Evolutionary conservation across 2,888 invertebrate species (phyloP).

Genomic region (Autographa gamma): DNA sequence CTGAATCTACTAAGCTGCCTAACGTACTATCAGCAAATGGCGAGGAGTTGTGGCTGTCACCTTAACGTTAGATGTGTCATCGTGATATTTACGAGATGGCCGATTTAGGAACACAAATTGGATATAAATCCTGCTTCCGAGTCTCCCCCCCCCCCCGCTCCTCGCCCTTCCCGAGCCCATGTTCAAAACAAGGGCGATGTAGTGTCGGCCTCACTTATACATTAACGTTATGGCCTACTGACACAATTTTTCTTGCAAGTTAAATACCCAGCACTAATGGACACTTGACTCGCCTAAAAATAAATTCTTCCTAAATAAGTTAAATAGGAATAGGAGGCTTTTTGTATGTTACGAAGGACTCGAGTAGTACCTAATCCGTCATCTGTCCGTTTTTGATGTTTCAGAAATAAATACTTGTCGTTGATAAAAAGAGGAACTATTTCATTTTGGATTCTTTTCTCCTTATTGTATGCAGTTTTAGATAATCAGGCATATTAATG

Average conservation of each 20-base stretch:
- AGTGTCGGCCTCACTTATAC: neutral
- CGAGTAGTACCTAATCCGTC: no score
- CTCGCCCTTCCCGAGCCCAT: neutral
- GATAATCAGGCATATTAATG: no score
- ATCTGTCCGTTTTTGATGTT: neutral
- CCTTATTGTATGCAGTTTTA: no score
- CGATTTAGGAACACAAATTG: slow-evolving; percentile 28
- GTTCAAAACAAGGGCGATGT: slow-evolving; percentile 12
- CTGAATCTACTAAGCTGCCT: neutral
- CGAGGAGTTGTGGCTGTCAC: neutral
- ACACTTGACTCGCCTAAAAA: neutral
- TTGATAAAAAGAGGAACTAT: no score
- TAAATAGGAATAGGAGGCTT: no score
- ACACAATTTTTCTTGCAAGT: neutral
- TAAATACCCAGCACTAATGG: neutral
- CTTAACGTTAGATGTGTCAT: neutral
- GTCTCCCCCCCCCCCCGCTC: neutral
- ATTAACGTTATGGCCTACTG: slow-evolving; percentile 13
- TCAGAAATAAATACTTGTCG: no score
- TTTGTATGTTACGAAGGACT: no score
- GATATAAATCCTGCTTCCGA: slow-evolving; percentile 18
- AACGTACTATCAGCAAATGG: neutral
- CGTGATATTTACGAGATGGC: slow-evolving; percentile 30
- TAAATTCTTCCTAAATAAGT: neutral
- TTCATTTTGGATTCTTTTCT: no score